Percentiles rank a stretch among this genome's conserved stretches.
phyloP scores from a whole-genome alignment of 2,113 vertebrate genomes.

The Leptobrachium ailaonicum region DNA sequence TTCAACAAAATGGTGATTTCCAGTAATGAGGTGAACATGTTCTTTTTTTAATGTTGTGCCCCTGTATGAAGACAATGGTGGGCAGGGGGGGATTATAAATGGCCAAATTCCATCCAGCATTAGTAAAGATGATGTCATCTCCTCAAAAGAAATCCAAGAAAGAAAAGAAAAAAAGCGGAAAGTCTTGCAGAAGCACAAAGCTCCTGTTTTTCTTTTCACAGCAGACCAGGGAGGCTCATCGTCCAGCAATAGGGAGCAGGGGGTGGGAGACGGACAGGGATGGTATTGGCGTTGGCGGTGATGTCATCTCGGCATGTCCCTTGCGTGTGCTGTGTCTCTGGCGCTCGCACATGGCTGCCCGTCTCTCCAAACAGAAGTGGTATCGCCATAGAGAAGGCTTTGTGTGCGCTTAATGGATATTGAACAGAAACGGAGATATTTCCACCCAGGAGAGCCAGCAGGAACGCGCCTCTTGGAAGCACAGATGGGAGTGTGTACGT shows the following conservation, averaged over 20 bases:
- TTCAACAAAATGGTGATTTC: background rate
- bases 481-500: no score
- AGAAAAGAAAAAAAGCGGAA: background rate
- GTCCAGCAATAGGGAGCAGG: background rate
- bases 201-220: background rate
- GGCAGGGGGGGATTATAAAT: background rate
- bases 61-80: background rate
- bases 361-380: background rate
- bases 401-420: background rate
- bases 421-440: background rate
- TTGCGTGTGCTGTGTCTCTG: background rate
- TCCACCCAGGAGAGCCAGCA: background rate
- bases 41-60: no score
- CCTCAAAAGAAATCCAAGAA: constrained; percentile 3
- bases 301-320: background rate
- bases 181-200: background rate
- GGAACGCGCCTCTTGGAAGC: background rate
- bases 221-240: background rate
- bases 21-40: background rate
- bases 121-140: constrained; percentile 9
- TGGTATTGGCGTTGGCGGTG: background rate
- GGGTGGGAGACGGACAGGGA: background rate
- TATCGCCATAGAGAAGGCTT: background rate
- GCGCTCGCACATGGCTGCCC: background rate
- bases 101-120: background rate